These are phyloP conservation scores for Cladorhizidae sp. DNA, from an alignment of 37 sponge, comb jelly and placozoan genomes.

Conservation along the genomic window DNA sequence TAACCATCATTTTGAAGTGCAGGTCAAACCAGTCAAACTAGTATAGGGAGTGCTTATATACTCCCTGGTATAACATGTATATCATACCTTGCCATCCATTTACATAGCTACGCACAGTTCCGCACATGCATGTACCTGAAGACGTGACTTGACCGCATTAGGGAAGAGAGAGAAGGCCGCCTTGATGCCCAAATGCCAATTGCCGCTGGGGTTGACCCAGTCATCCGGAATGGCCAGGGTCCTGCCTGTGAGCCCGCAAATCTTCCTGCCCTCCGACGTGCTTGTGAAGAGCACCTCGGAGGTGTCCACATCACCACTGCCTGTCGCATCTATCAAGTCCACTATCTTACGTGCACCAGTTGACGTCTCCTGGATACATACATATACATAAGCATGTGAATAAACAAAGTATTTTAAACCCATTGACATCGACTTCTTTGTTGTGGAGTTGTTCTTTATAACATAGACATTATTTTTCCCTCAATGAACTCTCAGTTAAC, in stretches of 20 bases:
- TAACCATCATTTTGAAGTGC: too few relatives aligned
- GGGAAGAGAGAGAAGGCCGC: slow-evolving; percentile 84
- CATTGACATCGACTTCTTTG: too few relatives aligned
- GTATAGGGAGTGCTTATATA: too few relatives aligned
- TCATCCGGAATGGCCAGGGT: slow-evolving; percentile 65
- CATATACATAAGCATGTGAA: background rate
- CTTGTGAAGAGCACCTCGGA: slow-evolving; percentile 29
- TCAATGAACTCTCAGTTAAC: too few relatives aligned
- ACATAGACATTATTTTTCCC: too few relatives aligned
- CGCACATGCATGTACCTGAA: slow-evolving; percentile 63
- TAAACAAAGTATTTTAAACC: background rate
- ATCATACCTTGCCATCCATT: too few relatives aligned
- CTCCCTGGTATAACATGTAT: too few relatives aligned
- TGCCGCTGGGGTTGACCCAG: slow-evolving; percentile 89
- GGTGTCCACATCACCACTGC: slow-evolving; percentile 97
- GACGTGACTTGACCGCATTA: slow-evolving; percentile 25
- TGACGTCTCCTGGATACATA: slow-evolving; percentile 57
- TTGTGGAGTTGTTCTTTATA: too few relatives aligned
- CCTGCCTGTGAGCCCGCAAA: slow-evolving; percentile 64
- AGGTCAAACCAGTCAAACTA: too few relatives aligned
- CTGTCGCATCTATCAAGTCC: slow-evolving; percentile 83
- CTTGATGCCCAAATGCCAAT: slow-evolving; percentile 91
- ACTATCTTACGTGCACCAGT: slow-evolving; percentile 85
- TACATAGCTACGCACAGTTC: too few relatives aligned
- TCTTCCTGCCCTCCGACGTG: slow-evolving; percentile 1